Evolutionary conservation across 2,888 invertebrate species (phyloP).

Genomic region (Athetis lepigone): DNA sequence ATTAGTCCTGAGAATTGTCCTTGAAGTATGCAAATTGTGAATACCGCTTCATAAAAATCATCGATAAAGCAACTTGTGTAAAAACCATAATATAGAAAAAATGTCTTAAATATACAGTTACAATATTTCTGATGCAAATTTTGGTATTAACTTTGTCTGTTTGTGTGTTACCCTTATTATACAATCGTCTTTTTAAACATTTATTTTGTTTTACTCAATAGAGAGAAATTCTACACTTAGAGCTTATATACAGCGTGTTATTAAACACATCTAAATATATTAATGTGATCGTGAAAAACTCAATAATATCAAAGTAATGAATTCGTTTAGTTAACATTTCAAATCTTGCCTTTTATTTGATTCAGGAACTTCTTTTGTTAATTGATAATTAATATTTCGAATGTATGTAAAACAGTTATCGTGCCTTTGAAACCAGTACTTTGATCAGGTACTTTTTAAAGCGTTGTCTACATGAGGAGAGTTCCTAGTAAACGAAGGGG

Average conservation of each 20-base stretch:
- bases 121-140: conserved; percentile 57
- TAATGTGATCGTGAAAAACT: conserved; percentile 34
- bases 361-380: conserved; percentile 52
- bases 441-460: conserved; percentile 29
- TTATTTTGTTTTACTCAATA: conserved; percentile 41
- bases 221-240: conserved; percentile 56
- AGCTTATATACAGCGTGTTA: conserved; percentile 63
- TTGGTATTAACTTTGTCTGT: conserved; percentile 62
- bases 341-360: conserved; percentile 15
- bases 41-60: conserved; percentile 11
- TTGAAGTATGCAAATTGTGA: no score
- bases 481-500: conserved; percentile 7
- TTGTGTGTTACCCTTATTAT: conserved; percentile 39
- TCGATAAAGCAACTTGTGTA: conserved; percentile 28
- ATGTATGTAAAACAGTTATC: conserved; percentile 17
- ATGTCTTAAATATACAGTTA: conserved; percentile 57
- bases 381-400: conserved; percentile 24
- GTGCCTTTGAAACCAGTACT: conserved; percentile 33
- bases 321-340: conserved; percentile 8
- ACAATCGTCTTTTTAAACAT: conserved; percentile 35
- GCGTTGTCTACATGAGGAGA: conserved; percentile 14
- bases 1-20: no score
- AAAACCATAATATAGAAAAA: conserved; percentile 37
- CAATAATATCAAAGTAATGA: conserved; percentile 23
- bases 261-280: conserved; percentile 48